These are phyloP conservation scores for Clarias pachynema DNA, from an alignment of 2,797 vertebrate genomes.

Conservation along the genomic window DNA sequence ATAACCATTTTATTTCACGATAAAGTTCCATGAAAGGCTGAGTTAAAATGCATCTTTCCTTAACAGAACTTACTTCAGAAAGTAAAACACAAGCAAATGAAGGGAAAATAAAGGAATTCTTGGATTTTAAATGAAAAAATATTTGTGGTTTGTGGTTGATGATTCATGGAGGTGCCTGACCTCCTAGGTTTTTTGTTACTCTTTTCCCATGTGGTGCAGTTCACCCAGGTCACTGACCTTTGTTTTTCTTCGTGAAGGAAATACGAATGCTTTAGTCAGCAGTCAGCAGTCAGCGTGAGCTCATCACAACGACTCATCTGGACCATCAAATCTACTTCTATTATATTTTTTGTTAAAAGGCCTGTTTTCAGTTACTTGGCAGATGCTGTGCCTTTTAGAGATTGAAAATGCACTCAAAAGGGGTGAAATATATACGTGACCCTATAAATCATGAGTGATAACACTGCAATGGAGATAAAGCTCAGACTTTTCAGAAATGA, in stretches of 20 bases:
- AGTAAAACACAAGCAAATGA: slow-evolving; percentile 1
- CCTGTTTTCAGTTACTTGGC: slow-evolving; percentile 30
- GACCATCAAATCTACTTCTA: slow-evolving; percentile 41
- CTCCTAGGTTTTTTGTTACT: slow-evolving; percentile 38
- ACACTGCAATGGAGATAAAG: slow-evolving; percentile 21
- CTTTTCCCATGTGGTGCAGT: slow-evolving; percentile 28
- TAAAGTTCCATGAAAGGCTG: neutral
- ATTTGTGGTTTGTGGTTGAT: slow-evolving; percentile 30
- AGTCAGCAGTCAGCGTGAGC: slow-evolving; percentile 43
- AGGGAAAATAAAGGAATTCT: neutral
- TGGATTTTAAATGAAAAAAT: slow-evolving; percentile 8
- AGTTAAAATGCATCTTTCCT: neutral
- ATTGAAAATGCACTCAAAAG: slow-evolving; percentile 28
- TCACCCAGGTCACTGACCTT: slow-evolving; percentile 38
- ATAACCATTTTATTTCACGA: neutral
- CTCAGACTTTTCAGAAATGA: slow-evolving; percentile 29
- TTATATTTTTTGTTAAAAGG: slow-evolving; percentile 39
- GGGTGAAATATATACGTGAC: slow-evolving; percentile 14
- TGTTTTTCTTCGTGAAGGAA: slow-evolving; percentile 45
- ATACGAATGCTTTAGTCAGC: slow-evolving; percentile 46
- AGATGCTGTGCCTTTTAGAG: slow-evolving; percentile 26
- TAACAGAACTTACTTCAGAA: neutral
- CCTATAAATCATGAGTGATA: slow-evolving; percentile 35
- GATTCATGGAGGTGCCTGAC: slow-evolving; percentile 41
- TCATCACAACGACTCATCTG: slow-evolving; percentile 43